A percentile compares a stretch with the other conserved stretches of the same genome.
These are phyloP conservation scores for Tachyglossus aculeatus DNA, from an alignment of 2,797 vertebrate species.

Conservation along the genomic window DNA sequence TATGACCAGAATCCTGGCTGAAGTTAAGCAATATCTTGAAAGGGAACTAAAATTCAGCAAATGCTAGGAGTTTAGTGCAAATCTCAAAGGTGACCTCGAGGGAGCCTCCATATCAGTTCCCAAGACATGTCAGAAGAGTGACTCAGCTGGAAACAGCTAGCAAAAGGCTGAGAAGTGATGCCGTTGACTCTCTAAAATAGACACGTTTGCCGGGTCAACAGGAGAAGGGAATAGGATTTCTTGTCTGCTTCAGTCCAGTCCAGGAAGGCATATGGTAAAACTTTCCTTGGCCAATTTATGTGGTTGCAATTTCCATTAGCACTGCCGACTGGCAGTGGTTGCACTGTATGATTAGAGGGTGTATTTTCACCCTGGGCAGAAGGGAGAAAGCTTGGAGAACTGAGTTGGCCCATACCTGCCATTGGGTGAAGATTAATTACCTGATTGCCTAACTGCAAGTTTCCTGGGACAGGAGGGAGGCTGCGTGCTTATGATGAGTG, in stretches of 20 bases:
- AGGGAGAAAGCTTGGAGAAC: neutral
- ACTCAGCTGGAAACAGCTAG: neutral
- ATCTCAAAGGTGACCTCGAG: neutral
- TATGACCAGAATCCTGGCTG: neutral
- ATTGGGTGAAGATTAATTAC: no score
- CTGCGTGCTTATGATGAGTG: no score
- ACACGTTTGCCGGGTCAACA: neutral
- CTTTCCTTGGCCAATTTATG: neutral
- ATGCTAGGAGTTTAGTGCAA: neutral
- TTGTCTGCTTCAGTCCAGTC: neutral
- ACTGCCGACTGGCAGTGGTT: neutral
- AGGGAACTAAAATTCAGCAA: conserved; percentile 43
- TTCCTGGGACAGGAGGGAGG: no score
- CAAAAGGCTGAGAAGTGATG: neutral
- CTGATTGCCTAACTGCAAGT: no score
- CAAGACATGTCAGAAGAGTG: neutral
- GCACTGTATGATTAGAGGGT: neutral
- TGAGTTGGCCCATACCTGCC: no score
- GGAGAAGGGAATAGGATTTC: neutral
- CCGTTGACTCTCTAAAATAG: neutral
- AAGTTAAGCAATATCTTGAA: conserved; percentile 18
- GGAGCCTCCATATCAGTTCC: neutral
- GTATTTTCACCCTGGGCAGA: neutral
- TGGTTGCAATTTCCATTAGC: neutral
- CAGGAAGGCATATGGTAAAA: neutral